Conservation (phyloP, 2,797 vertebrate genomes). For the Hippoglossus hippoglossus region DNA sequence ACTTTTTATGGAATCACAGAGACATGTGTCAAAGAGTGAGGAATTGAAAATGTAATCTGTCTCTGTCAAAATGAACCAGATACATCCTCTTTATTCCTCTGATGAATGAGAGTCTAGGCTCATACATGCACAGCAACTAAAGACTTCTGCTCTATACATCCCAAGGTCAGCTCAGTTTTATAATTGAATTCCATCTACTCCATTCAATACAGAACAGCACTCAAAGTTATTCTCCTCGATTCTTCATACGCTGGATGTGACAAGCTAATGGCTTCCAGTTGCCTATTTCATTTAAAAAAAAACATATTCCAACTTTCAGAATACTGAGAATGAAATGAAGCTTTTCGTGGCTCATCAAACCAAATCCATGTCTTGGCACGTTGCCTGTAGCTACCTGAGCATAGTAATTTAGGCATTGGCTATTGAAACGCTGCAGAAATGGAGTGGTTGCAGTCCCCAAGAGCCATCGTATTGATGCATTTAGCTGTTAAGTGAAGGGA, state of each 20-base stretch:
- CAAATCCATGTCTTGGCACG: slow-evolving; percentile 49
- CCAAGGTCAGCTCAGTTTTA: slow-evolving; percentile 14
- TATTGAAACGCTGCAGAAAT: slow-evolving; percentile 24
- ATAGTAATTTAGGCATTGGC: slow-evolving; percentile 45
- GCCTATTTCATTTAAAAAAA: slow-evolving; percentile 28
- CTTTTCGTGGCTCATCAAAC: slow-evolving; percentile 52
- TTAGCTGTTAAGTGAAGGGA: slow-evolving; percentile 28
- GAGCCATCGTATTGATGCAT: slow-evolving; percentile 18
- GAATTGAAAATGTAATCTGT: not conserved
- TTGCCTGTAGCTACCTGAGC: slow-evolving; percentile 33
- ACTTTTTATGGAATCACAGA: not conserved
- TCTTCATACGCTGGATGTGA: slow-evolving; percentile 27
- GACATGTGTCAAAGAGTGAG: not conserved
- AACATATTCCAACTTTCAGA: slow-evolving; percentile 39
- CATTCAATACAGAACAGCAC: slow-evolving; percentile 10
- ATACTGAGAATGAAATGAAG: slow-evolving; percentile 45
- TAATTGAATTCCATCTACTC: slow-evolving; percentile 33
- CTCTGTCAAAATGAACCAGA: slow-evolving; percentile 10
- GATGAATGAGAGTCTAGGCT: slow-evolving; percentile 8
- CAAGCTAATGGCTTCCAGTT: slow-evolving; percentile 35
- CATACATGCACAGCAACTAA: not conserved
- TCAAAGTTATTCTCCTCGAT: slow-evolving; percentile 30
- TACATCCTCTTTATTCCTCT: slow-evolving; percentile 7
- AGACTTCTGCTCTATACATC: slow-evolving; percentile 14
- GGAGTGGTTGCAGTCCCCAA: not conserved